Conservation (phyloP, 2,113 vertebrate species). For the Oceanites oceanicus region DNA sequence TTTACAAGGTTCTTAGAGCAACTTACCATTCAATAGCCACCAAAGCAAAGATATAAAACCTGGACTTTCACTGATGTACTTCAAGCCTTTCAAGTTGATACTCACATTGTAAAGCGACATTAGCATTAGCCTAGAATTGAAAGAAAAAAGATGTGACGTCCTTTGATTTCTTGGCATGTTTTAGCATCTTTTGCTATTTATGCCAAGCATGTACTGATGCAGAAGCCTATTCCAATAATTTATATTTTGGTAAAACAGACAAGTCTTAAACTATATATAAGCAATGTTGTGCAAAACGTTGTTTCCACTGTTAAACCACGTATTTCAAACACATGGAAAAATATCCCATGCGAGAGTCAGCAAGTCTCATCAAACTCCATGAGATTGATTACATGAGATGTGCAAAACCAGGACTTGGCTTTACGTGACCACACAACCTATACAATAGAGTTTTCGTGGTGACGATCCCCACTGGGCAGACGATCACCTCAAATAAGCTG, state of each 20-base stretch:
- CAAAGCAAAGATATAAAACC: constrained; percentile 83
- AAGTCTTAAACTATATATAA: not conserved
- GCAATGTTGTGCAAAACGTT: not conserved
- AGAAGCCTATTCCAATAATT: not conserved
- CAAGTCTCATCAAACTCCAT: not conserved
- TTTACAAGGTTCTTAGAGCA: not conserved
- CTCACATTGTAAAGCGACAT: constrained; percentile 94
- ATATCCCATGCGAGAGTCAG: not conserved
- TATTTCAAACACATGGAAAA: not conserved
- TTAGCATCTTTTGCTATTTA: not conserved
- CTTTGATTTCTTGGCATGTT: not conserved
- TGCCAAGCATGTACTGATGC: not conserved
- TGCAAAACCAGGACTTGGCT: not conserved
- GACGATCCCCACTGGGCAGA: not conserved
- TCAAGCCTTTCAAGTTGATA: constrained; percentile 87
- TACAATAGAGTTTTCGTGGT: not conserved
- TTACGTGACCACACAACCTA: not conserved
- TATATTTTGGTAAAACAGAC: not conserved
- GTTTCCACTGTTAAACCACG: not conserved
- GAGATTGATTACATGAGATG: not conserved
- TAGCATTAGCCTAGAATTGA: constrained; percentile 85
- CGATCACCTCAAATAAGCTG: not conserved
- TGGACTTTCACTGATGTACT: constrained; percentile 83
- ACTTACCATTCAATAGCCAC: constrained; percentile 86
- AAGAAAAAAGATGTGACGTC: not conserved